phyloP scores from a whole-genome alignment of 2,888 invertebrate species.

The Lasioglossum marginatum region DNA sequence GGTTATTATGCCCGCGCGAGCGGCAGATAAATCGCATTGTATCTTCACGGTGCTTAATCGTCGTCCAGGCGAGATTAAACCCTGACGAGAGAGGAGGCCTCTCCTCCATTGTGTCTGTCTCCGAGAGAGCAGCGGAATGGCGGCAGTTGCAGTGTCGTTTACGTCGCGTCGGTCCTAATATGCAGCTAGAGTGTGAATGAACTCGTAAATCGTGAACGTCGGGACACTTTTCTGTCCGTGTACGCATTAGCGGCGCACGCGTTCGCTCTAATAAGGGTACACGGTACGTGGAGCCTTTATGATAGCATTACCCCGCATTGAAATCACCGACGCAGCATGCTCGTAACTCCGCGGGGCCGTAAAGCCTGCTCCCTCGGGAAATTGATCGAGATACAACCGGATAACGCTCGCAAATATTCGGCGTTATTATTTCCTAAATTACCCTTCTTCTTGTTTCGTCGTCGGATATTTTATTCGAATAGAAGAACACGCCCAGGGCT shows the following conservation, averaged over 20 bases:
- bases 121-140: neutral
- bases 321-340: conserved; percentile 11
- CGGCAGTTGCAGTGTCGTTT: conserved; percentile 1
- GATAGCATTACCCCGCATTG: conserved; percentile 17
- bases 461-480: neutral
- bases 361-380: neutral
- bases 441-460: neutral
- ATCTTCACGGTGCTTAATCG: conserved; percentile 23
- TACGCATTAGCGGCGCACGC: conserved; percentile 31
- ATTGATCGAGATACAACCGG: neutral
- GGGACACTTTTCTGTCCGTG: conserved; percentile 49
- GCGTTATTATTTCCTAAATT: neutral
- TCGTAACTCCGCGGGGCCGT: conserved; percentile 6
- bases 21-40: conserved; percentile 23
- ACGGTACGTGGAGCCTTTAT: conserved; percentile 37
- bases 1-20: neutral
- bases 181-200: conserved; percentile 66
- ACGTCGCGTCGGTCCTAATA: conserved; percentile 48
- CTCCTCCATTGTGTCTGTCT: conserved; percentile 16
- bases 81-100: conserved; percentile 22
- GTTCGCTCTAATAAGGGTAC: conserved; percentile 39
- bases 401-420: neutral
- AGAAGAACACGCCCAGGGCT: neutral
- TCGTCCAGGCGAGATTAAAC: conserved; percentile 17
- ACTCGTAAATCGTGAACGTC: conserved; percentile 64